Evolutionary conservation across 2,797 vertebrate species (phyloP), one percentile per base, ranked within the genome.

Genomic region (Lutra lutra): DNA sequence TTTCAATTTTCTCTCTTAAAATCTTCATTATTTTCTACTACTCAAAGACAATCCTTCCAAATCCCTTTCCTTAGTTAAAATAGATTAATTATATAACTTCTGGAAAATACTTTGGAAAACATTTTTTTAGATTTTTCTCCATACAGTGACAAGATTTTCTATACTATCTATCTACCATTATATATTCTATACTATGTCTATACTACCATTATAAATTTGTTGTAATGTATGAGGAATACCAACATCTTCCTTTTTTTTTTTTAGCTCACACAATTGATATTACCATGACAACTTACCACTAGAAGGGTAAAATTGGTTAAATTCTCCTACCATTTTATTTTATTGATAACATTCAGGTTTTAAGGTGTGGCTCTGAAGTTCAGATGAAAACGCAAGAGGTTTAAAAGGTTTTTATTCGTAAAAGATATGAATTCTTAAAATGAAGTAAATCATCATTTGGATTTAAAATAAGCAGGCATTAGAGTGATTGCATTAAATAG

Each of bases 291-390:
- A 94, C 77, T 90, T 70, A 95, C 14, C 58, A 86, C 12, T 38
- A 48, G 25, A 85, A 92, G 32, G 92, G 32, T 91, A 97, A 94
- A 93, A 86, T 51, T 92, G 17, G 46, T 95, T 94, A 93, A 93
- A 96, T 96, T 94, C 46, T 80, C 78, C 18, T 94, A 73, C 38
- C 27, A 75, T 32, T 75, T 75, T 75, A 72, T 95, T 95, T 91
- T 93, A 92, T 96, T 95, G 95, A 93, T 79, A 95, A 62, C 43
- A 85, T 91, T 95, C 84, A 95, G 38, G 12, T 83, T 91, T 94
- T 91, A 96, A 88, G 62, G 18, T 79, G 83, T 95, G 77, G 12
- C 43, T 89, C 10, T 93, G 72, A 29, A 80, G 29, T 83, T 95
- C 25, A 86, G 15, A 94, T 91, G 60, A 86, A 9, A 88, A 83